These are phyloP conservation scores for Acyrthosiphon pisum DNA, from an alignment of 1,140 invertebrate species.

Conservation along the genomic window DNA sequence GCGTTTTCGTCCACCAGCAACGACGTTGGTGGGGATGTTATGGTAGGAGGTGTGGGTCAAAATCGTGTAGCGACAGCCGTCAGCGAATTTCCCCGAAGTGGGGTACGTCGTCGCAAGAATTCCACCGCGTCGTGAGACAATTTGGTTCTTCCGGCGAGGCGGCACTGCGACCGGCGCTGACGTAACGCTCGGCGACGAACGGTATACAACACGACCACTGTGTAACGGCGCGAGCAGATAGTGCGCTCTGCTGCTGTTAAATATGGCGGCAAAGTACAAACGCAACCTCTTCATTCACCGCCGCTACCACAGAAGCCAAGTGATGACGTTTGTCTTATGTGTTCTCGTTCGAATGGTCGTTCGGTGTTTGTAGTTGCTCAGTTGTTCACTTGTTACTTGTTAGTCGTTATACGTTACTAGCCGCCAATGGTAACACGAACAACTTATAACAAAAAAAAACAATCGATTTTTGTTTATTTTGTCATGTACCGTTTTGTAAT, in stretches of 20 bases:
- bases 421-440: no score
- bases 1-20: not conserved
- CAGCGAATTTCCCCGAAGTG: not conserved
- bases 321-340: not conserved
- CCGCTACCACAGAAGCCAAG: not conserved
- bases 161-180: not conserved
- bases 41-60: no score
- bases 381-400: no score
- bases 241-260: not conserved
- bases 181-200: not conserved
- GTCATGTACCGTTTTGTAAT: no score
- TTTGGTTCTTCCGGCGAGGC: not conserved
- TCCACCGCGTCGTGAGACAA: not conserved
- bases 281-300: not conserved
- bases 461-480: not conserved
- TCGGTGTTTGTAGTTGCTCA: no score
- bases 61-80: not conserved
- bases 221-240: not conserved
- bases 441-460: no score
- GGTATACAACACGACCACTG: no score
- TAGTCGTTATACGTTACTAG: no score
- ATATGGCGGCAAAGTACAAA: slow-evolving; percentile 27
- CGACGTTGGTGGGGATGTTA: no score
- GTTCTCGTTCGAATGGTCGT: not conserved
- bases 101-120: not conserved